These are phyloP conservation scores for Pogonocichla stellata DNA, from an alignment of 2,113 vertebrate species.

Conservation along the genomic window DNA sequence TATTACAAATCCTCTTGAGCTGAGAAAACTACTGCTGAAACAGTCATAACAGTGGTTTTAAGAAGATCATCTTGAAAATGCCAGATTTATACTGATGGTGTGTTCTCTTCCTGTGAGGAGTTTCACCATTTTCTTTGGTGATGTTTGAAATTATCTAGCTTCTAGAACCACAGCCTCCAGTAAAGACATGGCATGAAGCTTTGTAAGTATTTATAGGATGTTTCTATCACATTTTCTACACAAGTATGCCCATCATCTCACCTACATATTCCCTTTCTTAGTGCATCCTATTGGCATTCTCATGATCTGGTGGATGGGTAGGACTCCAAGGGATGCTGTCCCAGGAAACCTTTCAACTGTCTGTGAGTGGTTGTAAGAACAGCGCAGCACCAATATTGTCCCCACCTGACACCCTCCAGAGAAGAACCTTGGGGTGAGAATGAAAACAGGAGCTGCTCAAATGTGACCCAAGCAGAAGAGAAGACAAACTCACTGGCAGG, in stretches of 20 bases:
- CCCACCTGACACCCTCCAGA: background rate
- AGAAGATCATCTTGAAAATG: background rate
- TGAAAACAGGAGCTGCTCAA: background rate
- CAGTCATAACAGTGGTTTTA: background rate
- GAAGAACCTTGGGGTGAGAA: background rate
- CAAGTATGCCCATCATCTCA: background rate
- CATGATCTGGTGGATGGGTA: background rate
- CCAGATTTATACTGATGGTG: background rate
- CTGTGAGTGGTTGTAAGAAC: accelerated
- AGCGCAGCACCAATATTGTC: accelerated
- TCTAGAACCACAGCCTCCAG: background rate
- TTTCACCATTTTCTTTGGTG: background rate
- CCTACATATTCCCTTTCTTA: background rate
- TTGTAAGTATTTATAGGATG: background rate
- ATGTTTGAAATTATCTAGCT: background rate
- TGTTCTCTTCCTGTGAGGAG: background rate
- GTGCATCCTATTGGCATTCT: too few species aligned
- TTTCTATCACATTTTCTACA: background rate
- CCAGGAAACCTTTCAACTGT: background rate
- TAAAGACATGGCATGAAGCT: background rate
- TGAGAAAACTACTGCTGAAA: background rate
- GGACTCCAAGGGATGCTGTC: background rate
- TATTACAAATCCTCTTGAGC: background rate
- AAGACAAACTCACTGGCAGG: background rate
- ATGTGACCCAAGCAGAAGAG: background rate